Conservation (phyloP, 2,797 vertebrate species). For the Macropodus opercularis region DNA sequence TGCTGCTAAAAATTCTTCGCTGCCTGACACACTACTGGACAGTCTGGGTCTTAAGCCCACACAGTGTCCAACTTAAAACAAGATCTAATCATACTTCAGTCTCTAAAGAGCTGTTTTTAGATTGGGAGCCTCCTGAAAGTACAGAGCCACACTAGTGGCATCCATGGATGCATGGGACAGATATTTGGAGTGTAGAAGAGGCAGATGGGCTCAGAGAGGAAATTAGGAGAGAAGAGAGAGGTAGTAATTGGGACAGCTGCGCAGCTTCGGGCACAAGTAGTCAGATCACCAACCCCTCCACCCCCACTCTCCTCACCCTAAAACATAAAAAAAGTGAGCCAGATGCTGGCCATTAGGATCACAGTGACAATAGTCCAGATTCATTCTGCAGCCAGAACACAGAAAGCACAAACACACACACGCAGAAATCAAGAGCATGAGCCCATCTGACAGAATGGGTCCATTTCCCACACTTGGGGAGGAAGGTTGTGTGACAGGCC, state of each 20-base stretch:
- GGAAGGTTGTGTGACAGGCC: slow-evolving; percentile 63
- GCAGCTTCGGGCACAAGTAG: slow-evolving; percentile 63
- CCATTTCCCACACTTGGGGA: slow-evolving; percentile 63
- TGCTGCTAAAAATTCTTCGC: slow-evolving; percentile 49
- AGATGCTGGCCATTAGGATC: slow-evolving; percentile 74
- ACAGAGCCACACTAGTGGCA: slow-evolving; percentile 27
- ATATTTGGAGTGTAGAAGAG: slow-evolving; percentile 45
- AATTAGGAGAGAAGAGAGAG: slow-evolving; percentile 60
- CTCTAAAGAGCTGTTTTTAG: slow-evolving; percentile 25
- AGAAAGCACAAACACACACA: slow-evolving; percentile 44
- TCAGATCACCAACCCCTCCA: slow-evolving; percentile 37
- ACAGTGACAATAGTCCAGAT: slow-evolving; percentile 62
- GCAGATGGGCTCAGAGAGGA: slow-evolving; percentile 60
- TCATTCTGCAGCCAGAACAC: slow-evolving; percentile 39
- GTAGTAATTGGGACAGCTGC: slow-evolving; percentile 75
- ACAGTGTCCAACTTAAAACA: slow-evolving; percentile 38
- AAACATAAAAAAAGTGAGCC: slow-evolving; percentile 49
- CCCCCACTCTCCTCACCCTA: neutral
- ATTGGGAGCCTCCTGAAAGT: slow-evolving; percentile 23
- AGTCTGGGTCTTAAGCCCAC: slow-evolving; percentile 36
- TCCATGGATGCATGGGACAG: slow-evolving; percentile 36
- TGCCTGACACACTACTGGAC: slow-evolving; percentile 38
- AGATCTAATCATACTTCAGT: slow-evolving; percentile 29
- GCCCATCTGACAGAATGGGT: slow-evolving; percentile 73
- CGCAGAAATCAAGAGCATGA: slow-evolving; percentile 41